Conservation (phyloP, 2,797 vertebrate species). For the Rhynchotus rufescens region DNA sequence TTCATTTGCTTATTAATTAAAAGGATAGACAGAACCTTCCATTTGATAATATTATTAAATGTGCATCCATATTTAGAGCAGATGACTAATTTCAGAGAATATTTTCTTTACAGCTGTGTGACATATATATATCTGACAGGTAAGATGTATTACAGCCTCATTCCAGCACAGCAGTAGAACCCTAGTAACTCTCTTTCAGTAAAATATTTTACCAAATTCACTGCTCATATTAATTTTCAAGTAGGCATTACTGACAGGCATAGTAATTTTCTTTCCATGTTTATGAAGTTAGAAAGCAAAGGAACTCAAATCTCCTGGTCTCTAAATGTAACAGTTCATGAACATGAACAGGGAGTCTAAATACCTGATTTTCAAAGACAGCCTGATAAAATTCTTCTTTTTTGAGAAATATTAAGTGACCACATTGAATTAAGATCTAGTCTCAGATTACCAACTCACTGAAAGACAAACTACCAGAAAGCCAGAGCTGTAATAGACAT, state of each 20-base stretch:
- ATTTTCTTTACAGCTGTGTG: neutral
- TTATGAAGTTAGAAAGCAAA: neutral
- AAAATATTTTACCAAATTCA: neutral
- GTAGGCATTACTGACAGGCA: neutral
- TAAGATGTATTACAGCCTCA: neutral
- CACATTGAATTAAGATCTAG: neutral
- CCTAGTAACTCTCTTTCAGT: neutral
- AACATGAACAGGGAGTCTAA: neutral
- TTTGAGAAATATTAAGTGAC: neutral
- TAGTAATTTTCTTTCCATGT: neutral
- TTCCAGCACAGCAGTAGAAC: neutral
- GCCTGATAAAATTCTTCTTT: neutral
- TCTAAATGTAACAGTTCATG: neutral
- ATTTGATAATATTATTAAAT: neutral
- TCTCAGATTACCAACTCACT: neutral
- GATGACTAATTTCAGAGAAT: neutral
- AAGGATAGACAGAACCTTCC: neutral
- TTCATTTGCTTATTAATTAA: neutral
- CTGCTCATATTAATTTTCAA: neutral
- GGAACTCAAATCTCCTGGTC: neutral
- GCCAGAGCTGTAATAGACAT: fast-evolving
- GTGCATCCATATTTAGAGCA: neutral
- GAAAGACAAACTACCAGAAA: neutral
- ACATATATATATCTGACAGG: neutral
- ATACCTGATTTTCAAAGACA: neutral